Conservation (phyloP, 1,140 invertebrate genomes). For the Whitmania pigra region DNA sequence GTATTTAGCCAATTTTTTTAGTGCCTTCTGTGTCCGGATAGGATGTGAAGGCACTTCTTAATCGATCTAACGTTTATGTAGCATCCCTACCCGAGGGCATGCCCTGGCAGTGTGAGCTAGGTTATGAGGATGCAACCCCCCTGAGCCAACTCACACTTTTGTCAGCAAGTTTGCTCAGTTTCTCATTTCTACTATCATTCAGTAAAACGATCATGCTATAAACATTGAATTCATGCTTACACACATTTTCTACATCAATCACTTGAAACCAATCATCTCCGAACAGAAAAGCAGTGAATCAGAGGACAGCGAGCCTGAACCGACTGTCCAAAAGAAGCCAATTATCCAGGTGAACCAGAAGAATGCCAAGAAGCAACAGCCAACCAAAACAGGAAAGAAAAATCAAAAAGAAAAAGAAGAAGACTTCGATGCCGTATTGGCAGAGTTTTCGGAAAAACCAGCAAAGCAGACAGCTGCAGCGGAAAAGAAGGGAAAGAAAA, state of each 20-base stretch:
- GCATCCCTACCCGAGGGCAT: no score
- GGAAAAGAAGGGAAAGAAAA: slow-evolving; percentile 26
- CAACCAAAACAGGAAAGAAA: slow-evolving; percentile 27
- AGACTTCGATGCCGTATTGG: slow-evolving; percentile 68
- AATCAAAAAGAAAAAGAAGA: slow-evolving; percentile 53
- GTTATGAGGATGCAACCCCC: no score
- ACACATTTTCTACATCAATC: not conserved
- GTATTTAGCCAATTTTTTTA: no score
- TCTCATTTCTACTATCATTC: no score
- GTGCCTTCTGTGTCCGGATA: no score
- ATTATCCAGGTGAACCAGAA: not conserved
- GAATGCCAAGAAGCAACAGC: slow-evolving; percentile 10
- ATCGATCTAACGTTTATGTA: no score
- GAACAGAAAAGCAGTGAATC: not conserved
- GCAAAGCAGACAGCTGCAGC: slow-evolving; percentile 40
- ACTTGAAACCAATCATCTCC: slow-evolving; percentile 18
- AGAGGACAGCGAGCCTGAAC: not conserved
- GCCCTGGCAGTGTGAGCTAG: no score
- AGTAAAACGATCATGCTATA: no score
- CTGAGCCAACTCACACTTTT: no score
- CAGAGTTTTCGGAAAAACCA: slow-evolving; percentile 38
- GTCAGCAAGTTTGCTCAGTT: no score
- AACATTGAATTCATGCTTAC: no score
- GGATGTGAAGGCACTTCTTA: no score
- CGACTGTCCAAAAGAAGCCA: not conserved